phyloP scores from a whole-genome alignment of 2,113 vertebrate genomes.

The Notothenia coriiceps region DNA sequence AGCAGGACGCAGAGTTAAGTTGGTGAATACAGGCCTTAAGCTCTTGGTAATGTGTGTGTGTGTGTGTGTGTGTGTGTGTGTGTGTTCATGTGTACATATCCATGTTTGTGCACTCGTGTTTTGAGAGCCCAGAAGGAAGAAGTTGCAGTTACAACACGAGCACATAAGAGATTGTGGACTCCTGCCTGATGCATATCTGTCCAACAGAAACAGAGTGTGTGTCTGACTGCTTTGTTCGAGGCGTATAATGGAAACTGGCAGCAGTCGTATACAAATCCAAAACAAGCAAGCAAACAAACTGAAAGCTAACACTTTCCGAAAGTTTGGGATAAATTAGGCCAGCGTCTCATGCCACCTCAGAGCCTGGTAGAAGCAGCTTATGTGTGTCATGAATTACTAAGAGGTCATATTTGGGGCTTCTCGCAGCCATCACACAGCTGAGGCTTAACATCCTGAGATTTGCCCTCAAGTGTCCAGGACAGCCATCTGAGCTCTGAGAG shows the following conservation, averaged over 20 bases:
- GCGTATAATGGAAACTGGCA: slow-evolving; percentile 33
- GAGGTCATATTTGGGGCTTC: slow-evolving; percentile 74
- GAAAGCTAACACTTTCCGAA: slow-evolving; percentile 50
- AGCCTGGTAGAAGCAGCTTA: slow-evolving; percentile 68
- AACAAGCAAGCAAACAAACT: slow-evolving; percentile 61
- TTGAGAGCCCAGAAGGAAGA: slow-evolving; percentile 16
- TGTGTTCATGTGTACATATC: neutral
- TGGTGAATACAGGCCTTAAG: slow-evolving; percentile 7
- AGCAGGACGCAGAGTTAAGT: slow-evolving; percentile 35
- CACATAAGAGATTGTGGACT: slow-evolving; percentile 14
- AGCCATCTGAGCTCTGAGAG: slow-evolving; percentile 63
- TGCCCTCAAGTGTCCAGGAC: slow-evolving; percentile 68
- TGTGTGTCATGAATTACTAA: slow-evolving; percentile 80
- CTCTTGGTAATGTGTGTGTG: neutral
- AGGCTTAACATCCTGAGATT: slow-evolving; percentile 74
- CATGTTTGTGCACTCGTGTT: slow-evolving; percentile 3
- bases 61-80: neutral
- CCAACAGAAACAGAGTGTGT: slow-evolving; percentile 28
- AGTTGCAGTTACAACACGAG: slow-evolving; percentile 24
- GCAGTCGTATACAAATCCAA: slow-evolving; percentile 30
- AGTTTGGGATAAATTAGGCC: slow-evolving; percentile 69
- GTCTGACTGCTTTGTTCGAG: slow-evolving; percentile 46
- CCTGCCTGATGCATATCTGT: slow-evolving; percentile 7
- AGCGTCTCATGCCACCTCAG: slow-evolving; percentile 60
- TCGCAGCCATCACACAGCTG: slow-evolving; percentile 75